A percentile compares a stretch with the other conserved stretches of the same genome.
Evolutionary conservation across 2,797 vertebrate species (phyloP).

Genomic region (Vipera ursinii): DNA sequence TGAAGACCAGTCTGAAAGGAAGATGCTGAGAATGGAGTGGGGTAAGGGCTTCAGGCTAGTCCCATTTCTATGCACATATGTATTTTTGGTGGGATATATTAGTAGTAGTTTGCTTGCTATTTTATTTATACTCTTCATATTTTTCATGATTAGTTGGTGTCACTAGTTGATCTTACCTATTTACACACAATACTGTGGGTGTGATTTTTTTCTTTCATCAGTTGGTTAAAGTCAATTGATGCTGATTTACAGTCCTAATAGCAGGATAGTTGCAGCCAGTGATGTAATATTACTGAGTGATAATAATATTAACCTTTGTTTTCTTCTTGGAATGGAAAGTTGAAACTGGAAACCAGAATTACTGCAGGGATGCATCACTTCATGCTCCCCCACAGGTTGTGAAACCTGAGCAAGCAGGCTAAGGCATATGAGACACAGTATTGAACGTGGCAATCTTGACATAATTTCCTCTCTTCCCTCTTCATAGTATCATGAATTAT

Average conservation of each 20-base stretch:
- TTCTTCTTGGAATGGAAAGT: neutral
- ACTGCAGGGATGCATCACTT: neutral
- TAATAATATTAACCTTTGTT: neutral
- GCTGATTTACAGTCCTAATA: neutral
- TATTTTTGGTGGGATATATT: neutral
- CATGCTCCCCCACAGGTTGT: neutral
- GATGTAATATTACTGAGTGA: neutral
- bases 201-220: neutral
- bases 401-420: neutral
- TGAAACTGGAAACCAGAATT: neutral
- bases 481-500: neutral
- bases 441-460: neutral
- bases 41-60: neutral
- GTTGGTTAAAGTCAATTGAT: neutral
- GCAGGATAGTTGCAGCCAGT: neutral
- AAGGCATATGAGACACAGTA: neutral
- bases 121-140: neutral
- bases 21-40: neutral
- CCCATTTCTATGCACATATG: neutral
- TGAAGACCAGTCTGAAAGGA: neutral
- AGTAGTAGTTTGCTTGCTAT: neutral
- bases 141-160: neutral
- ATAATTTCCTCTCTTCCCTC: neutral
- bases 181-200: neutral
- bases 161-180: neutral